These are phyloP conservation scores for Rhinoptilus africanus DNA, from an alignment of 2,113 vertebrate genomes.

Conservation along the genomic window DNA sequence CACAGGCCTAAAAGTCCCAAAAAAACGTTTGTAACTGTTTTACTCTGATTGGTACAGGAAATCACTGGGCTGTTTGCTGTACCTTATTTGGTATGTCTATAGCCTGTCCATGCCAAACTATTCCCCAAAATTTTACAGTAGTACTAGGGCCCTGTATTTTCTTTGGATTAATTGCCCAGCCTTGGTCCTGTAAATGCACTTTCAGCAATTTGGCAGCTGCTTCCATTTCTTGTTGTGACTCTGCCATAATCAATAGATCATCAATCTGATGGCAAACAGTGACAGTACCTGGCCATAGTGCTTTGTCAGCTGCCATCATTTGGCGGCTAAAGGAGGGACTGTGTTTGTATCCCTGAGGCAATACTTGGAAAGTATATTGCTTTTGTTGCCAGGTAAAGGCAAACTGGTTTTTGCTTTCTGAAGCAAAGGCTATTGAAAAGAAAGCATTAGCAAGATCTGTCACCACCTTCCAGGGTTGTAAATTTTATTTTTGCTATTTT, in stretches of 20 bases:
- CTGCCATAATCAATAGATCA: not conserved
- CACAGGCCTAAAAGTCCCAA: no score
- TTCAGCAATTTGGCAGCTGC: not conserved
- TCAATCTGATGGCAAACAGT: not conserved
- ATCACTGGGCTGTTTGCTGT: not conserved
- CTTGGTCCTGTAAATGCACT: not conserved
- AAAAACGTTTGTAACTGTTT: not conserved
- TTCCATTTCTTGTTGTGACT: not conserved
- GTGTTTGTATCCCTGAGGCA: not conserved
- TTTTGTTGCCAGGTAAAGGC: not conserved
- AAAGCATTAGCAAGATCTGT: not conserved
- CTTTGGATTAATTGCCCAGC: not conserved
- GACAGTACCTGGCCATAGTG: not conserved
- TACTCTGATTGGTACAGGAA: not conserved
- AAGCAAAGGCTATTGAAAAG: not conserved
- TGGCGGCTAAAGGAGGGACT: not conserved
- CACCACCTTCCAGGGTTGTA: not conserved
- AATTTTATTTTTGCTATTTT: not conserved
- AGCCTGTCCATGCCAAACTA: not conserved
- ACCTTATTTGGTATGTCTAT: not conserved
- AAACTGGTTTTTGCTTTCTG: not conserved
- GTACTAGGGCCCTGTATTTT: not conserved
- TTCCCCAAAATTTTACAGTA: not conserved
- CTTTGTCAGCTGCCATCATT: not conserved
- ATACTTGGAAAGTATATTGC: not conserved